phyloP scores from a whole-genome alignment of 2,888 invertebrate genomes.

The Andrena haemorrhoa region DNA sequence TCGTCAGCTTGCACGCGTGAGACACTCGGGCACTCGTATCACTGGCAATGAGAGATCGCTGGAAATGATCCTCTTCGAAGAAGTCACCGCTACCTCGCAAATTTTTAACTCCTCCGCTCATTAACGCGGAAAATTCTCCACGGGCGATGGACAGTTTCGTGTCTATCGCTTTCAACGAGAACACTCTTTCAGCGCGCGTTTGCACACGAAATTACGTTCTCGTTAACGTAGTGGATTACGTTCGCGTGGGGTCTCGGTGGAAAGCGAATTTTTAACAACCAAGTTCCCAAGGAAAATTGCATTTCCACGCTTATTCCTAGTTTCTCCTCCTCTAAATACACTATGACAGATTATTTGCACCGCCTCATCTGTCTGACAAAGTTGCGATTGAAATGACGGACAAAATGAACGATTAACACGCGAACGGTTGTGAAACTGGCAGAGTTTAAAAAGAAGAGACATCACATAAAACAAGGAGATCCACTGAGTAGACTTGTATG shows the following conservation, averaged over 20 bases:
- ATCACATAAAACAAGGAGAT: no score
- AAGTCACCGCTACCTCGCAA: background rate
- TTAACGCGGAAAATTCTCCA: background rate
- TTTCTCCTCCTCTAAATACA: background rate
- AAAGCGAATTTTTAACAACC: slow-evolving; percentile 5
- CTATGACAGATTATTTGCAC: no score
- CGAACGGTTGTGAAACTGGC: background rate
- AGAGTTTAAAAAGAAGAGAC: background rate
- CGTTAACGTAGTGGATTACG: slow-evolving; percentile 4
- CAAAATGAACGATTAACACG: background rate
- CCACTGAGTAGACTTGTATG: no score
- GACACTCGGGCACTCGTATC: background rate
- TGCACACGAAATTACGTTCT: slow-evolving; percentile 1
- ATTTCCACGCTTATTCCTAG: background rate
- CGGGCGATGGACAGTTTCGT: background rate
- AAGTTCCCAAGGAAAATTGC: background rate
- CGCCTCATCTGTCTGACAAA: no score
- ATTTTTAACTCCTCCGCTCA: slow-evolving; percentile 1
- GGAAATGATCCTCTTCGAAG: background rate
- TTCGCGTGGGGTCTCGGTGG: background rate
- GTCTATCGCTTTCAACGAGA: background rate
- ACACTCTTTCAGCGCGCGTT: background rate
- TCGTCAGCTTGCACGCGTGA: slow-evolving; percentile 12
- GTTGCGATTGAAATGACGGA: background rate
- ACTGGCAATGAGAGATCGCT: background rate